A percentile compares a stretch with the other conserved stretches of the same genome.
Evolutionary conservation across 2,888 invertebrate species (phyloP).

Genomic region (Steinernema hermaphroditum): DNA sequence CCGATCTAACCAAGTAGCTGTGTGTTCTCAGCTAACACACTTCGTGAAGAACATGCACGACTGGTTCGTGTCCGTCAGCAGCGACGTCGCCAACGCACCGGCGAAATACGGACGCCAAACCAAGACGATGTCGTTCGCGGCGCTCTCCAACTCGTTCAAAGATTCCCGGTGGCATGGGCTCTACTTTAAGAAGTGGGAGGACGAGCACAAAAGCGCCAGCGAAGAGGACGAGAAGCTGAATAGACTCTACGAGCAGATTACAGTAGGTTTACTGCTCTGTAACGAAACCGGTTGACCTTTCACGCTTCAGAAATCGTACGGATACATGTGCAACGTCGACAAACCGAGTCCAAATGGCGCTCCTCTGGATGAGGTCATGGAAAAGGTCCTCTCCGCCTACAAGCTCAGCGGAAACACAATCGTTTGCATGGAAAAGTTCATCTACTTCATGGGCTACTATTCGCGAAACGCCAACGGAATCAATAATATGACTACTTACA

Average conservation of each 20-base stretch:
- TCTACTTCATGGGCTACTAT: slow-evolving; percentile 55
- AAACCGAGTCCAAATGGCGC: neutral
- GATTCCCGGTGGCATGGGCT: neutral
- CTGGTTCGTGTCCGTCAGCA: slow-evolving; percentile 41
- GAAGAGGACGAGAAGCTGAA: neutral
- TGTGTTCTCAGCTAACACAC: slow-evolving; percentile 33
- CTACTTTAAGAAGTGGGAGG: neutral
- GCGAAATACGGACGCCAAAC: slow-evolving; percentile 35
- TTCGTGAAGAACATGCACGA: slow-evolving; percentile 37
- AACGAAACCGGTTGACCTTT: neutral
- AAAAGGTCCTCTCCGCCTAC: neutral
- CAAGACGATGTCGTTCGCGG: slow-evolving; percentile 32
- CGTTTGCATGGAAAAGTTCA: slow-evolving; percentile 58
- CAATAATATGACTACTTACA: slow-evolving; percentile 41
- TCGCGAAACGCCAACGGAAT: slow-evolving; percentile 29
- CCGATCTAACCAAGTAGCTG: neutral
- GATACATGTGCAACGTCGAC: neutral
- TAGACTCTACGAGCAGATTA: neutral
- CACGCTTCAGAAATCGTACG: neutral
- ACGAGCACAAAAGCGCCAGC: neutral
- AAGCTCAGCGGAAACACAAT: slow-evolving; percentile 38
- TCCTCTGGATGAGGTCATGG: slow-evolving; percentile 3
- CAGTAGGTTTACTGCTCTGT: neutral
- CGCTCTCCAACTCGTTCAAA: slow-evolving; percentile 1
- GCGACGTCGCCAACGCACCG: slow-evolving; percentile 21